Evolutionary conservation across 2,113 vertebrate species (phyloP).

Genomic region (Caranx melampygus): DNA sequence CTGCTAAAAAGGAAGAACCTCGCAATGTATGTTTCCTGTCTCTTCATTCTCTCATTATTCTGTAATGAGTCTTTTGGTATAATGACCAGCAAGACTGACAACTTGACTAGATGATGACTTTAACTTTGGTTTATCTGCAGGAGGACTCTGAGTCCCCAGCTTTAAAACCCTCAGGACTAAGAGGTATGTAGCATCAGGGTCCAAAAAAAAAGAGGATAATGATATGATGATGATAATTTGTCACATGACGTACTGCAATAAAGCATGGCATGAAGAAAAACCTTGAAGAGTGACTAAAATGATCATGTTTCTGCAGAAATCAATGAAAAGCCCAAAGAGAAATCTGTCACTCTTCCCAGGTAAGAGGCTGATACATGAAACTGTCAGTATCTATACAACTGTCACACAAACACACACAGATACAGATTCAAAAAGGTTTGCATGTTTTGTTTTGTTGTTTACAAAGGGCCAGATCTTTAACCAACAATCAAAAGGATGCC

Average conservation of each 20-base stretch:
- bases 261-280: background rate
- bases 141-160: slow-evolving; percentile 70
- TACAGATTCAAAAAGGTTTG: background rate
- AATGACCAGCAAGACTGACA: background rate
- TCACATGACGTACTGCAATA: too few species aligned
- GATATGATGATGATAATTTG: too few species aligned
- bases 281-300: background rate
- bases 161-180: slow-evolving; percentile 71
- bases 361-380: slow-evolving; percentile 49
- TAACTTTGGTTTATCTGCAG: slow-evolving; percentile 63
- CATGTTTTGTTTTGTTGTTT: slow-evolving; percentile 51
- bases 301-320: slow-evolving; percentile 73
- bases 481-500: slow-evolving; percentile 56
- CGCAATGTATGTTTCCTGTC: slow-evolving; percentile 73
- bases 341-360: slow-evolving; percentile 85
- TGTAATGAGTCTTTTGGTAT: background rate
- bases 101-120: background rate
- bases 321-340: slow-evolving; percentile 85
- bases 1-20: slow-evolving; percentile 75
- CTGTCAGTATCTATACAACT: background rate
- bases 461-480: slow-evolving; percentile 69
- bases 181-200: slow-evolving; percentile 37
- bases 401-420: background rate
- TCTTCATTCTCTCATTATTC: background rate
- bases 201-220: background rate